Base-by-base conservation (phyloP, 2,888 invertebrate species). In the Selenia dentaria region DNA sequence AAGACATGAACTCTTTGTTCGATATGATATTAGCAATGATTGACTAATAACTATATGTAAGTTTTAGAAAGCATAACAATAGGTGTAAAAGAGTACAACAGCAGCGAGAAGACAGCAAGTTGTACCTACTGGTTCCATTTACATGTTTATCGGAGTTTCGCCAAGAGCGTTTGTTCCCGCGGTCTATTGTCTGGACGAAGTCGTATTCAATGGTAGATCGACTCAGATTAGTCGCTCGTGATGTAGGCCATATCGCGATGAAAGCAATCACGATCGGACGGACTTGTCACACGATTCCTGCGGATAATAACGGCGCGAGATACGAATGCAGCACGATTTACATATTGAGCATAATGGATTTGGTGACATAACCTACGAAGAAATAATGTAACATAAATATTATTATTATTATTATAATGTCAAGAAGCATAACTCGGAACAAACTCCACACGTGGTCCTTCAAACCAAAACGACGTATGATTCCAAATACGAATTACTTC, bases 221-320 rank as follows among this genome's bases (percentile, higher is more conserved):
- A 64, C 54, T 54, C 51, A 69, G 72, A 74, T 75, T 71, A 73
- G 53, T 52, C 57, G 51, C 58, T 79, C 80, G 79, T 79, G 79
- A 79, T 70, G 71, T 69, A 67, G 66, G 48, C 60, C 70, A 64
- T 80, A 83, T 80, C 83, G 64, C 67, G 80, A 81, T 83, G 82
- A 81, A 84, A 83, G 79, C 77, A 58, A 77, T 75, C 83, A 84
- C 83, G 83, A 80, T 66, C 63, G 56, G 63, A 70, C 66, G 67
- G 62, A 49, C 62, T 59, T 67, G 74, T 74, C 72, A 71, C 75
- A 74, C 67, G 71, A 72, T 58, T 52, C 62, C 57, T 61, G 55
- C 25, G 54, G 61, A 64, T 63, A 51, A 61, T 66, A 67, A 66
- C 62, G 64, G 69, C 54, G 49, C 40, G 40, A 40, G 31, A 29